phyloP scores from a whole-genome alignment of 2,797 vertebrate genomes.

The Adrianichthys oophorus region DNA sequence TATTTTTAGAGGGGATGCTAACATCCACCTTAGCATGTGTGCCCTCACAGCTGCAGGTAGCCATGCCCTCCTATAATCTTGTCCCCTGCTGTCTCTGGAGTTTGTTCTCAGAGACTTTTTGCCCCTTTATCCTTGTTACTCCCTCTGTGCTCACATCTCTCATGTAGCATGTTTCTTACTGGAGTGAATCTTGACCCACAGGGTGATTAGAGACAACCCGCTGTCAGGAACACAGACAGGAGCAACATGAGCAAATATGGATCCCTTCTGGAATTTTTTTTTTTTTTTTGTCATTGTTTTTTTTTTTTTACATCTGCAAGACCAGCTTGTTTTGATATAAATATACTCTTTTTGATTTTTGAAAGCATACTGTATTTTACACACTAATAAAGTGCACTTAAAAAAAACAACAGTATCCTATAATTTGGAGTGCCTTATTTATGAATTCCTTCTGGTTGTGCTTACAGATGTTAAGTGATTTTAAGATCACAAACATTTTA shows the following conservation, averaged over 20 bases:
- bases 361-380: no score
- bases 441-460: no score
- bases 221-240: conserved; percentile 59
- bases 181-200: conserved; percentile 51
- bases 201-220: conserved; percentile 69
- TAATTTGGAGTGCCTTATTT: no score
- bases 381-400: no score
- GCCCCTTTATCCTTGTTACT: conserved; percentile 23
- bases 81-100: conserved; percentile 22
- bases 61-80: conserved; percentile 16
- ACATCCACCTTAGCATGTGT: conserved; percentile 1
- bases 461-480: no score
- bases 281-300: no score
- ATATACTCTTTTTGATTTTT: no score
- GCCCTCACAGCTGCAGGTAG: conserved; percentile 22
- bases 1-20: conserved; percentile 39
- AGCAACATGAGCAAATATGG: conserved; percentile 23
- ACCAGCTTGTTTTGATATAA: no score
- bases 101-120: conserved; percentile 37
- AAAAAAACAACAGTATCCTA: no score
- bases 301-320: no score
- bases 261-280: no score
- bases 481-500: no score
- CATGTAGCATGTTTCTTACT: conserved; percentile 38
- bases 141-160: conserved; percentile 24